Conservation (phyloP, 2,888 invertebrate species). For the Lepas anatifera region DNA sequence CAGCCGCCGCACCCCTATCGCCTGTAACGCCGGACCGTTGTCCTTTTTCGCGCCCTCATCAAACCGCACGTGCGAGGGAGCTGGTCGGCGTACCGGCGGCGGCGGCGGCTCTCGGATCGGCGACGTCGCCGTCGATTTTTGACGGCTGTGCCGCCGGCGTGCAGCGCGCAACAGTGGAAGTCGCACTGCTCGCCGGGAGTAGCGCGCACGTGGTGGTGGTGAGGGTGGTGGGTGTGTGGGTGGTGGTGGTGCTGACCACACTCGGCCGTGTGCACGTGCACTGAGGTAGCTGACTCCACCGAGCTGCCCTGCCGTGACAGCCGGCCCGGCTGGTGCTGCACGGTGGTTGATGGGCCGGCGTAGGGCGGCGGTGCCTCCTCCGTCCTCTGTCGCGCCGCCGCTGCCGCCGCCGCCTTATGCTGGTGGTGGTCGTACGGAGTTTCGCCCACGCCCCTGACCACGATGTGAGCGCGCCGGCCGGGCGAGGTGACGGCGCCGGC, state of each 20-base stretch:
- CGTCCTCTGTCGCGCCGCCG: neutral
- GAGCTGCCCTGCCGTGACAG: constrained; percentile 47
- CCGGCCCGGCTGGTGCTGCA: constrained; percentile 18
- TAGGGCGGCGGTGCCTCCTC: neutral
- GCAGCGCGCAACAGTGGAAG: constrained; percentile 88
- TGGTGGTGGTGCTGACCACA: constrained; percentile 46
- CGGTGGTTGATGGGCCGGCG: constrained; percentile 13
- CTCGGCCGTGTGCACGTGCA: constrained; percentile 71
- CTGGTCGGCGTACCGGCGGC: neutral
- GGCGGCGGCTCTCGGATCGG: constrained; percentile 59
- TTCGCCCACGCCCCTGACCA: constrained; percentile 12
- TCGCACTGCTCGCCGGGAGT: constrained; percentile 52
- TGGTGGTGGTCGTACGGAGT: neutral
- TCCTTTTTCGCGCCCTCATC: neutral
- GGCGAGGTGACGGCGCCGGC: constrained; percentile 16
- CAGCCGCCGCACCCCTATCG: constrained; percentile 33
- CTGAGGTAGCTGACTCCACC: constrained; percentile 52
- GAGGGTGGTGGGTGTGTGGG: constrained; percentile 44
- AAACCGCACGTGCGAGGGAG: neutral
- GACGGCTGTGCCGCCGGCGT: constrained; percentile 68
- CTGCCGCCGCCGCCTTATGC: neutral
- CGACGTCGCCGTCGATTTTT: constrained; percentile 83
- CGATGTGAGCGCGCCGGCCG: constrained; percentile 19
- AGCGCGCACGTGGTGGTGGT: constrained; percentile 31
- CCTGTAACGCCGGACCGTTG: constrained; percentile 30